phyloP scores from a whole-genome alignment of 2,113 vertebrate genomes.

The Cairina moschata region DNA sequence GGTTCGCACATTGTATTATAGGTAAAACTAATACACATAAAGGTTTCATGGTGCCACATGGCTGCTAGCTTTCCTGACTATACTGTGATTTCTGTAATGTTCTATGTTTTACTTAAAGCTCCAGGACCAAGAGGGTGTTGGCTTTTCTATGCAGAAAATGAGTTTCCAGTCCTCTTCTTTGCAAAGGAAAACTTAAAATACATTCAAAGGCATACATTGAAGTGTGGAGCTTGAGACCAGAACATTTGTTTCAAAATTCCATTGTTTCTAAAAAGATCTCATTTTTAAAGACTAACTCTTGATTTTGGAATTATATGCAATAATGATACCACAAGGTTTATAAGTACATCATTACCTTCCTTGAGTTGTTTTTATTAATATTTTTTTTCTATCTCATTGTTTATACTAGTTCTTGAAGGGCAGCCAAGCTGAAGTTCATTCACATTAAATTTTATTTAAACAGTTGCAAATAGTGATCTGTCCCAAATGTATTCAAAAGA shows the following conservation, averaged over 20 bases:
- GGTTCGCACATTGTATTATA: neutral
- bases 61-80: neutral
- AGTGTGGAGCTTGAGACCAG: neutral
- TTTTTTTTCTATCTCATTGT: neutral
- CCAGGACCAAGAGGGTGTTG: neutral
- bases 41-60: accelerated
- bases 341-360: neutral
- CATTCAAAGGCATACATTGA: neutral
- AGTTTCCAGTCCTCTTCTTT: neutral
- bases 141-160: neutral
- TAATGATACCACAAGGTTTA: neutral
- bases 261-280: neutral
- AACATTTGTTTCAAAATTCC: neutral
- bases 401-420: neutral
- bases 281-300: neutral
- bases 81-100: neutral
- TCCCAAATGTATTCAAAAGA: neutral
- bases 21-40: neutral
- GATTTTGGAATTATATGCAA: neutral
- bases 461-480: neutral
- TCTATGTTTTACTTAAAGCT: neutral
- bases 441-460: neutral
- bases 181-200: neutral
- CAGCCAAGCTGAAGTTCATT: neutral
- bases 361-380: neutral